Evolutionary conservation across 2,888 invertebrate genomes (phyloP).

Genomic region (Drosophila diplacantha): DNA sequence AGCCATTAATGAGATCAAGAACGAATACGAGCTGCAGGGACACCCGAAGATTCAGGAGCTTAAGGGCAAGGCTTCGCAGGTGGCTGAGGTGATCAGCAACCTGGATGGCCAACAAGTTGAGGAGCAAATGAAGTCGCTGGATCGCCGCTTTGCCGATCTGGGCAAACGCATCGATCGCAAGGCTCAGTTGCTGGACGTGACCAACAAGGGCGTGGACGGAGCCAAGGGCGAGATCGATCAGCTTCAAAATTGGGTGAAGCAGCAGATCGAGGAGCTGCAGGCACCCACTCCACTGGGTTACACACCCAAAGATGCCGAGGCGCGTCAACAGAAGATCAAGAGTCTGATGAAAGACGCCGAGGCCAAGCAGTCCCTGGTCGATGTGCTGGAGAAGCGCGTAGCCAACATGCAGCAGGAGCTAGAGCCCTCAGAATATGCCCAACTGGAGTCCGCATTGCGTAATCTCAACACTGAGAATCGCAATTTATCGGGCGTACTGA

Average conservation of each 20-base stretch:
- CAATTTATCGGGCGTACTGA: conserved; percentile 84
- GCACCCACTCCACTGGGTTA: conserved; percentile 85
- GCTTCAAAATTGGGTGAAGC: conserved; percentile 88
- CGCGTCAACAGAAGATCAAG: conserved; percentile 84
- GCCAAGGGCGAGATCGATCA: conserved; percentile 88
- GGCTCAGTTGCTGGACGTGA: conserved; percentile 88
- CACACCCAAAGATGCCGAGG: conserved; percentile 87
- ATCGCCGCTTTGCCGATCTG: conserved; percentile 90
- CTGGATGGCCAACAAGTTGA: conserved; percentile 93
- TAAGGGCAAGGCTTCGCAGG: conserved; percentile 84
- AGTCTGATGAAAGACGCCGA: conserved; percentile 89
- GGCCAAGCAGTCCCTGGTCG: conserved; percentile 88
- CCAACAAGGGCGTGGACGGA: conserved; percentile 89
- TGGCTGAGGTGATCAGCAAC: conserved; percentile 89
- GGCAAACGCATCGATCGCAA: conserved; percentile 91
- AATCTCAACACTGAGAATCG: conserved; percentile 87
- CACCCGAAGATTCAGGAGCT: conserved; percentile 85
- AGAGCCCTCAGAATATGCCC: conserved; percentile 89
- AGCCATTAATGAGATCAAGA: conserved; percentile 84
- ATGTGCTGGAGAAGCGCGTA: conserved; percentile 89
- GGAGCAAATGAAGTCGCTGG: conserved; percentile 91
- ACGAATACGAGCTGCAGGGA: conserved; percentile 86
- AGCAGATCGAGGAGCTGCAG: conserved; percentile 83
- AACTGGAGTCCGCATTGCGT: conserved; percentile 85
- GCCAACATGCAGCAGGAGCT: conserved; percentile 90